Conservation (phyloP, 2,797 vertebrate species). For the Xyrichtys novacula region DNA sequence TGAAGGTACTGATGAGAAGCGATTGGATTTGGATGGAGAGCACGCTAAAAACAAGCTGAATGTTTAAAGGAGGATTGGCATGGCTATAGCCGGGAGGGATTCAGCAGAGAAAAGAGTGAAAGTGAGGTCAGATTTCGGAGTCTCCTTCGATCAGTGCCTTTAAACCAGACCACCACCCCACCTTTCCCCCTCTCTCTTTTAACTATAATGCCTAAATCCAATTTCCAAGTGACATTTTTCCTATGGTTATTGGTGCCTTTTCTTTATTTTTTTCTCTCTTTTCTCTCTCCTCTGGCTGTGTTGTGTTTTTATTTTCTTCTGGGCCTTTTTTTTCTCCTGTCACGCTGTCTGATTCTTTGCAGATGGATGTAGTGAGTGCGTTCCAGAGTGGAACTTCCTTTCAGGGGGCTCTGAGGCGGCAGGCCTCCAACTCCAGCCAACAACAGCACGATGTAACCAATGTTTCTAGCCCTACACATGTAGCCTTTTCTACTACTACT, state of each 20-base stretch:
- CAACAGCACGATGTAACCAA: constrained; percentile 99
- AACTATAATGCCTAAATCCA: constrained; percentile 62
- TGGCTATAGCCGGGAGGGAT: constrained; percentile 52
- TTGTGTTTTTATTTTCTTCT: constrained; percentile 73
- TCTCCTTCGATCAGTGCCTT: constrained; percentile 77
- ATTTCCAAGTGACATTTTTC: constrained; percentile 71
- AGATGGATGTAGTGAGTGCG: constrained; percentile 99
- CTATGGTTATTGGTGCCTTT: constrained; percentile 81
- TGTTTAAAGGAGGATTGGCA: constrained; percentile 35
- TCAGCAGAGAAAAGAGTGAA: constrained; percentile 59
- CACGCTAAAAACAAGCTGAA: constrained; percentile 29
- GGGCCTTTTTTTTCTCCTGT: constrained; percentile 76
- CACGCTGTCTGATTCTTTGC: constrained; percentile 99
- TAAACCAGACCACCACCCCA: constrained; percentile 41
- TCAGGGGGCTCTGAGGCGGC: constrained; percentile 99
- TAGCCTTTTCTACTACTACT: constrained; percentile 96
- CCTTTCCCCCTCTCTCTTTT: constrained; percentile 42
- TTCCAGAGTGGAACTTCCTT: constrained; percentile 99
- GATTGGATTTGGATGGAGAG: constrained; percentile 35
- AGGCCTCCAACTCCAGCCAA: constrained; percentile 99
- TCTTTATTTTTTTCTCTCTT: constrained; percentile 76
- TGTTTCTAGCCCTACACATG: constrained; percentile 99
- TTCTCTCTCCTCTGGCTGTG: constrained; percentile 79
- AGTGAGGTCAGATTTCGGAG: constrained; percentile 43
- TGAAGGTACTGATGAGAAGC: constrained; percentile 68